Conservation (phyloP, 2,113 vertebrate genomes). For the Rhabdomys dilectus region DNA sequence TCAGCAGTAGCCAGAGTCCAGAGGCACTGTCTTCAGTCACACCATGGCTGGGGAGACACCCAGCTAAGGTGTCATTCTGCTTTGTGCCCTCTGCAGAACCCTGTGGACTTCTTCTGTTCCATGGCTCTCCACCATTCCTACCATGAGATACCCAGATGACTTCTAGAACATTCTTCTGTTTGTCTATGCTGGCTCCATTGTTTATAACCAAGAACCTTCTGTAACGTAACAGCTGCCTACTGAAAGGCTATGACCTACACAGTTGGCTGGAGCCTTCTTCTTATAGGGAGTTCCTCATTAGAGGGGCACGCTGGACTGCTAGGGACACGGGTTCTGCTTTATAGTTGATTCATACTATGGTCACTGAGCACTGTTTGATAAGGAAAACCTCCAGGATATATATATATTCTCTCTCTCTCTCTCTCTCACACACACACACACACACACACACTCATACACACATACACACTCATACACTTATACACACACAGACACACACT, state of each 20-base stretch:
- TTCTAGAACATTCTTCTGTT: neutral
- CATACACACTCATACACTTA: neutral
- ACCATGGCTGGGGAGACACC: too few species aligned
- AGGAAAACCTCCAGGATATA: neutral
- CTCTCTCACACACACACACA: too few species aligned
- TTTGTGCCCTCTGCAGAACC: neutral
- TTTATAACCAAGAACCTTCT: neutral
- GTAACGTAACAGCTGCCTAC: neutral
- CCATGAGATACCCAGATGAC: neutral
- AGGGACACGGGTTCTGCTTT: neutral
- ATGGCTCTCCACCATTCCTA: neutral
- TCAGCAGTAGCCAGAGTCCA: neutral
- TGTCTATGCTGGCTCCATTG: neutral
- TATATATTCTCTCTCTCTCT: too few species aligned
- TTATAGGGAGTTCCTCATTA: fast-evolving
- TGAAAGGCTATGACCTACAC: neutral
- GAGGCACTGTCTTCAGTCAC: neutral
- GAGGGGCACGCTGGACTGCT: neutral
- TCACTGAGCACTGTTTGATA: neutral
- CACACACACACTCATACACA: neutral
- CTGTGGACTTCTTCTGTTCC: neutral
- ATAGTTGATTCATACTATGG: neutral
- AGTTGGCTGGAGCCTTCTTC: neutral
- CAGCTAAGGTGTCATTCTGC: neutral
- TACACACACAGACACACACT: neutral